Evolutionary conservation across 2,113 vertebrate species (phyloP), one percentile per base, ranked within the genome.

Genomic region (Entomyzon cyanotis): DNA sequence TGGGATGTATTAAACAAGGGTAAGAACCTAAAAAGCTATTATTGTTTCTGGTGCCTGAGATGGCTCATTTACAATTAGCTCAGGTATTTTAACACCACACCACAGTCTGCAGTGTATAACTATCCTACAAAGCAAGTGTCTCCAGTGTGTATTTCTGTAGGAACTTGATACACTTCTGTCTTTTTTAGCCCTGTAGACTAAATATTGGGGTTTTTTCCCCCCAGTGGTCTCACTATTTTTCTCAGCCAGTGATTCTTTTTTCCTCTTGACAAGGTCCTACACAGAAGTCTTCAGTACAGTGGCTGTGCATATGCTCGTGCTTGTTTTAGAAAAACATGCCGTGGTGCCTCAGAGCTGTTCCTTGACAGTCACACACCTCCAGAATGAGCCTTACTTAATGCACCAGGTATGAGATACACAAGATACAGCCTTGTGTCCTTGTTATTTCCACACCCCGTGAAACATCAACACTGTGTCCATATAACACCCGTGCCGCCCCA

Each of bases 311-410:
- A 8, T 9, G 19, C 44, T 1, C 1, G 3, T 25, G 28, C 22
- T 67, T 0, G 0, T 39, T 30, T 27, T 5, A 60, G 49, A 35
- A 19, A 6, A 10, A 3, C 0, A 3, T 0, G 1, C 27, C 42
- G 19, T 12, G 52, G 42, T 47, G 39, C 39, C 86, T 39, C 83
- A 30, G 76, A 65, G 39, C 18, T 22, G 33, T 16, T 68, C 62
- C 65, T 21, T 21, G 52, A 60, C 25, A 31, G 39, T 4, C 7
- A 0, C 5, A 11, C 31, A 11, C 12, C 65, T n/a, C 50, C 1
- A 0, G n/a, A 78, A 60, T 4, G 20, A 90, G 50, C 50, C 10
- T 44, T 31, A 3, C 46, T 67, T 46, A 21, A 35, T 13, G 3
- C 31, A 12, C 33, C 20, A 8, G 37, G 13, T n/a, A 31, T 20